phyloP scores from a whole-genome alignment of 2,113 vertebrate genomes.

The Chaetodon trifascialis region DNA sequence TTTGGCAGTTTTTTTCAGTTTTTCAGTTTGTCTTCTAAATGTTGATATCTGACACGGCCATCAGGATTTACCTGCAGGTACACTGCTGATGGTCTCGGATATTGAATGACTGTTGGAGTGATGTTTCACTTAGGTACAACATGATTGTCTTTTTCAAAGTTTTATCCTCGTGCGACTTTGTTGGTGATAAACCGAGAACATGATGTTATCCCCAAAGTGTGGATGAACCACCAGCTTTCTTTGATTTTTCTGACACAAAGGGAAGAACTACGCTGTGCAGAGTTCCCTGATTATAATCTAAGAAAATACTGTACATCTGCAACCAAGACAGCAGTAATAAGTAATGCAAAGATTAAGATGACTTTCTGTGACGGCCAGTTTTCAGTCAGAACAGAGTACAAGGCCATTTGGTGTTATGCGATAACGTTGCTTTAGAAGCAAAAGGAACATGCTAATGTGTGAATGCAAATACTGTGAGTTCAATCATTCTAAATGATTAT shows the following conservation, averaged over 20 bases:
- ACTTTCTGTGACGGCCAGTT: constrained; percentile 30
- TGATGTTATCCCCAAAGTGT: neutral
- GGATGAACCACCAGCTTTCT: constrained; percentile 19
- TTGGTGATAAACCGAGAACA: constrained; percentile 16
- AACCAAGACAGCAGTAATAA: constrained; percentile 16
- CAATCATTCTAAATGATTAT: constrained; percentile 40
- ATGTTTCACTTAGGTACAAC: constrained; percentile 41
- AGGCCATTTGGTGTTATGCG: constrained; percentile 2
- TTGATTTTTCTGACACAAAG: constrained; percentile 17
- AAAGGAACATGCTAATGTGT: neutral
- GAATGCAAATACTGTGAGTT: constrained; percentile 68
- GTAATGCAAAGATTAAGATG: constrained; percentile 11
- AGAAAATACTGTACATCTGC: neutral
- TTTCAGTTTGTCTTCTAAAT: neutral
- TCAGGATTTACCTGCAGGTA: constrained; percentile 18
- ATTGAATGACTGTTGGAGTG: constrained; percentile 36
- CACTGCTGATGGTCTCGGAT: constrained; percentile 7
- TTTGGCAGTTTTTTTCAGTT: constrained; percentile 6
- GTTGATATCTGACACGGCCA: constrained; percentile 1
- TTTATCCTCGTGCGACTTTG: constrained; percentile 2
- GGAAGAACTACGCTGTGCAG: neutral
- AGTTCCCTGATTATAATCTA: constrained; percentile 7
- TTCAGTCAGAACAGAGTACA: constrained; percentile 10
- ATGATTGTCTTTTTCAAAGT: constrained; percentile 27
- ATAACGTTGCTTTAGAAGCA: constrained; percentile 47